A percentile compares a stretch with the other conserved stretches of the same genome.
These are phyloP conservation scores for Gymnothorax reevesii DNA, from an alignment of 2,797 vertebrate species.

Conservation along the genomic window DNA sequence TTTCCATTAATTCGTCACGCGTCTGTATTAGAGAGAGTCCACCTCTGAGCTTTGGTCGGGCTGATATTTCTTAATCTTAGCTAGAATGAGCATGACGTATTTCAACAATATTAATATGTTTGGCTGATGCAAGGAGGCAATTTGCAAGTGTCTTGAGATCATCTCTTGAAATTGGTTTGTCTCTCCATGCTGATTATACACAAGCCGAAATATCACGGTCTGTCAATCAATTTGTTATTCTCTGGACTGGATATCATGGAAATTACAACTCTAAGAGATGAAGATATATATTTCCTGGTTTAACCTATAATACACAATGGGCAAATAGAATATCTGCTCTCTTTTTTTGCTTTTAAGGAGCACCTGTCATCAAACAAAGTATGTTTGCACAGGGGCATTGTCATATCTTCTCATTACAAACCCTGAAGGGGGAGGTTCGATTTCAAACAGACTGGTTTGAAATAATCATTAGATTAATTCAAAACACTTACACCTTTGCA, in stretches of 20 bases:
- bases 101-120: neutral
- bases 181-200: neutral
- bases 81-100: neutral
- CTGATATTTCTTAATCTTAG: neutral
- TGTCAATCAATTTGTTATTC: slow-evolving; percentile 13
- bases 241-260: neutral
- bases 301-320: neutral
- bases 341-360: neutral
- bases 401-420: neutral
- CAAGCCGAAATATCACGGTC: neutral
- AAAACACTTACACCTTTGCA: neutral
- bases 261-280: neutral
- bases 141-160: neutral
- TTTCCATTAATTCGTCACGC: too few species aligned
- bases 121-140: neutral
- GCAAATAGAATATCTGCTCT: neutral
- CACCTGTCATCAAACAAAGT: neutral
- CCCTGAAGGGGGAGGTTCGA: neutral
- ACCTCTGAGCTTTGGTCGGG: neutral
- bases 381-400: neutral
- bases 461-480: neutral
- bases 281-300: neutral
- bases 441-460: neutral
- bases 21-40: neutral
- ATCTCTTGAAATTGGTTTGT: neutral